phyloP scores from a whole-genome alignment of 2,797 vertebrate species.

The Spheniscus humboldti region DNA sequence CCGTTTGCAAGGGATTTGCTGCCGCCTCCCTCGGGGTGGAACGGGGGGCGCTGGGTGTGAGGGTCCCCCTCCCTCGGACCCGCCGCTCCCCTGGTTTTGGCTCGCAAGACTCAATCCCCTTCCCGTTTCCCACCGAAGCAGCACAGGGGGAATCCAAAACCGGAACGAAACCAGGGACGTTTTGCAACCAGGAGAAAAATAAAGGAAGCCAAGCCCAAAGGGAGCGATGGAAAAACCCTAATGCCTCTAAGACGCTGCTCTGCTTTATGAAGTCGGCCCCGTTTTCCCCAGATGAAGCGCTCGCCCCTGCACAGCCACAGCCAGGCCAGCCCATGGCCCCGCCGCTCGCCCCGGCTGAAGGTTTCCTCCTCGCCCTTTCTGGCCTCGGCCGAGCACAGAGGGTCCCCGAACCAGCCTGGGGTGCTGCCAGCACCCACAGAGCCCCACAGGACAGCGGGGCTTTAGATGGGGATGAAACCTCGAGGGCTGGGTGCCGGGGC shows the following conservation, averaged over 20 bases:
- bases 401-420: rapidly evolving
- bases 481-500: not conserved
- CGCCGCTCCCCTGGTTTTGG: not conserved
- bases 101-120: not conserved
- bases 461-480: not conserved
- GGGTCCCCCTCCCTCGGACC: not conserved
- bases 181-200: not conserved
- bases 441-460: rapidly evolving
- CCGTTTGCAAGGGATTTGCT: not conserved
- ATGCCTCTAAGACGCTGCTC: not conserved
- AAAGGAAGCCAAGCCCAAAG: not conserved
- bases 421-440: not conserved
- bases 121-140: not conserved
- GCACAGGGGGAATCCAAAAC: not conserved
- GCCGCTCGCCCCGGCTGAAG: rapidly evolving
- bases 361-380: not conserved
- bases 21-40: not conserved
- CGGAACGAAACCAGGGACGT: not conserved
- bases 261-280: not conserved
- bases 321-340: not conserved
- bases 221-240: not conserved
- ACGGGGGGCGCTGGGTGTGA: rapidly evolving
- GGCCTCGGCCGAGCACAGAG: not conserved
- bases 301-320: rapidly evolving
- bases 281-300: not conserved